Conservation (phyloP, 1,140 invertebrate genomes). For the Panulirus ornatus region DNA sequence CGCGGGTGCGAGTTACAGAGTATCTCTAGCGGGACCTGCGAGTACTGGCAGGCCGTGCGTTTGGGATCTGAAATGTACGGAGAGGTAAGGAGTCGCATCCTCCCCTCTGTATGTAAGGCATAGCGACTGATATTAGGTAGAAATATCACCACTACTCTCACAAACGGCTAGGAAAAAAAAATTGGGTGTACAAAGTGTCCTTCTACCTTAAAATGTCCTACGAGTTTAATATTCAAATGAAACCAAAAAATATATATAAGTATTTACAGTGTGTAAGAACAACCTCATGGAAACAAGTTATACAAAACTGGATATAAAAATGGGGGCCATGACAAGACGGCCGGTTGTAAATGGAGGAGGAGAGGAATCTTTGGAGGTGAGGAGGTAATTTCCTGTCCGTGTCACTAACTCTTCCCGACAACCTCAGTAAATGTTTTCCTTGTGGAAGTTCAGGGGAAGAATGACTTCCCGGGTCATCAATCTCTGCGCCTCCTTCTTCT, state of each 20-base stretch:
- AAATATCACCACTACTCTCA: slow-evolving; percentile 56
- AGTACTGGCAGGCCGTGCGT: not conserved
- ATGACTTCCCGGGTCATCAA: slow-evolving; percentile 74
- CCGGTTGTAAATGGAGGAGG: slow-evolving; percentile 35
- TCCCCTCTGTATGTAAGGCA: slow-evolving; percentile 35
- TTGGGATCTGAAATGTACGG: not conserved
- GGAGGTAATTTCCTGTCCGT: slow-evolving; percentile 34
- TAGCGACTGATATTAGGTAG: slow-evolving; percentile 47
- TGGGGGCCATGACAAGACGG: slow-evolving; percentile 8
- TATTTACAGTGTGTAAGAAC: slow-evolving; percentile 36
- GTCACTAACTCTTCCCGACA: slow-evolving; percentile 13
- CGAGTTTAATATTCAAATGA: not conserved
- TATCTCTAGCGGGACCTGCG: too few relatives aligned
- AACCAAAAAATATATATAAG: slow-evolving; percentile 25
- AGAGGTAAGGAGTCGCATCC: too few relatives aligned
- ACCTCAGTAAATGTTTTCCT: slow-evolving; percentile 64
- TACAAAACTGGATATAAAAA: slow-evolving; percentile 58
- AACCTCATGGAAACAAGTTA: slow-evolving; percentile 22
- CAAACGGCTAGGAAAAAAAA: slow-evolving; percentile 18
- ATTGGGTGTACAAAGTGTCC: slow-evolving; percentile 11
- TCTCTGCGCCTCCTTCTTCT: slow-evolving; percentile 76
- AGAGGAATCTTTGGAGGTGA: not conserved
- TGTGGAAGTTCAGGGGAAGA: slow-evolving; percentile 70
- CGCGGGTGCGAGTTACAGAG: too few relatives aligned
- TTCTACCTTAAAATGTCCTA: slow-evolving; percentile 20